Evolutionary conservation across 2,797 vertebrate genomes (phyloP), one percentile per base, ranked within the genome.

Genomic region (Spondyliosoma cantharus): DNA sequence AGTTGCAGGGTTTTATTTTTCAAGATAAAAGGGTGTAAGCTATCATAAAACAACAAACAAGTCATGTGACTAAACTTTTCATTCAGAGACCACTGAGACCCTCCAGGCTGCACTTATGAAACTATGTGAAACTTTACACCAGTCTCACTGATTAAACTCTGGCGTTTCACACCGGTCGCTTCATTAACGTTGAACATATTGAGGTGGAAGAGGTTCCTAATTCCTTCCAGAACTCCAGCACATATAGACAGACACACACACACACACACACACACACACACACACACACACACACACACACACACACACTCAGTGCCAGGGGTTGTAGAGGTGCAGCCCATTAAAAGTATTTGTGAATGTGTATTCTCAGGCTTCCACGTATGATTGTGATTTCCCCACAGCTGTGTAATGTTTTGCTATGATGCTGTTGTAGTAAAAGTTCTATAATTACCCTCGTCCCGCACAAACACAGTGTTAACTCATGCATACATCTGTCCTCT

Each of bases 61-160:
- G 32, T 37, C 58, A 27, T 42, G n/a, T 57, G 56, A 63, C 12
- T 43, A 6, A 63, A 50, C 49, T 13, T 58, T 54, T 54, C 11
- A 64, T 22, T 73, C n/a, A 59, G 16, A 32, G 6, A 76, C 20
- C 56, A 20, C 32, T 63, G 22, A 43, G 45, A 67, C 7, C 27
- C 24, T 68, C 43, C 63, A 65, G 43, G 52, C 25, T 57, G 25
- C 25, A 65, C 57, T 57, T 56, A 61, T 61, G 5, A 64, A 53
- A 17, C 13, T n/a, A 66, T 56, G 62, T 81, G 78, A 83, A 84
- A 76, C 59, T 7, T 13, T 24, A 79, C 3, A 3, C 59, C 60
- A 17, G 29, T 19, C 46, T 52, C 43, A 25, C 54, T 78, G 71
- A 76, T 78, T 83, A 57, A 75, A 53, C 25, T 59, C 68, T 32